Evolutionary conservation across 1,140 invertebrate species (phyloP), one percentile per base, ranked within the genome.

Genomic region (Aphidius gifuensis): DNA sequence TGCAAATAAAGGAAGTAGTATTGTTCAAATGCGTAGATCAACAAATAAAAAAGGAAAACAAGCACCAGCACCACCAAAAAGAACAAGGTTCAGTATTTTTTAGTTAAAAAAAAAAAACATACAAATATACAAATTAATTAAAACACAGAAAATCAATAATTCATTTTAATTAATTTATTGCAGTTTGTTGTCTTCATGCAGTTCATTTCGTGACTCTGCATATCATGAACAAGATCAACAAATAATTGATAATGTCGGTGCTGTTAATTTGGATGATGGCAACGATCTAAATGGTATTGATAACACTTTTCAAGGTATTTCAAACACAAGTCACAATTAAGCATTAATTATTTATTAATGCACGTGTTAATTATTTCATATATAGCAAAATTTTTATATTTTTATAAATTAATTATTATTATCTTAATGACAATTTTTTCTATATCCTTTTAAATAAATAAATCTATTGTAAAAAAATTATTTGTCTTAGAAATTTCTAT

Each of bases 61-160:
- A 75, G 93, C 94, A n/a, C 94, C 94, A 38, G 92, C 92, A 5
- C 94, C 94, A 64, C 94, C 94, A 5, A 96, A 96, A 81, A 83
- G 94, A 68, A 97, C 94, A 49, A 96, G 92, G 91, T 95, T 32
- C 23, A 83, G 60, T 9, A 61, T 66, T 53, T 64, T 65, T 55
- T 61, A 55, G 32, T 55, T 55, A 45, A 32, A 32, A 32, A 32
- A 32, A 32, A 32, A 32, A 32, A 1, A 45, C 16, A 61, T 56
- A 47, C 16, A 46, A 47, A 55, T 48, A 66, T 46, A 49, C 46
- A 64, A 2, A 32, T 1, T 1, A 32, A 32, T 32, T 4, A 32
- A 32, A 32, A 32, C 23, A n/a, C n/a, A n/a, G 44, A 40, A 66
- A 66, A 64, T 58, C 46, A 50, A 49, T 57, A 43, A 48, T 53